These are phyloP conservation scores for Napeogenes sylphis DNA, from an alignment of 2,888 invertebrate genomes.

Conservation along the genomic window DNA sequence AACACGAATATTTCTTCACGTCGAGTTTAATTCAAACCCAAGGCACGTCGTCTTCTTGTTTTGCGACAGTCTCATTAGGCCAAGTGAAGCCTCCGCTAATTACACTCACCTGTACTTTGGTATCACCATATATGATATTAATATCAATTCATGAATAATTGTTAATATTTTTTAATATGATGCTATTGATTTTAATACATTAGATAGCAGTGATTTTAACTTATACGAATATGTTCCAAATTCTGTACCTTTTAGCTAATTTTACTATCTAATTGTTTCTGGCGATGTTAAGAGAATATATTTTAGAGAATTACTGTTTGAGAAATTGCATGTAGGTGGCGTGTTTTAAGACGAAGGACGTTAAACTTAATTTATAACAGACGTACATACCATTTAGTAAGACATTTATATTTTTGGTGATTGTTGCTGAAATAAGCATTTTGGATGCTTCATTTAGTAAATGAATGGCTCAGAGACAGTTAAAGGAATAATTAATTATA, in stretches of 20 bases:
- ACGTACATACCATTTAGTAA: conserved; percentile 7
- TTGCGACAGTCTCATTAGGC: conserved; percentile 62
- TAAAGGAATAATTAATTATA: too few species aligned
- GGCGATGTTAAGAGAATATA: not conserved
- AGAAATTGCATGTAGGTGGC: conserved; percentile 35
- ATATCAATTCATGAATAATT: not conserved
- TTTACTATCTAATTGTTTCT: not conserved
- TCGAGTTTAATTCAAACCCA: conserved; percentile 57
- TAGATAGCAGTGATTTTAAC: not conserved
- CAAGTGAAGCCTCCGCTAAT: conserved; percentile 32
- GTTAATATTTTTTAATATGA: too few species aligned
- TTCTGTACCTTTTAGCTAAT: not conserved
- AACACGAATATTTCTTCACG: conserved; percentile 54
- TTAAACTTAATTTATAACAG: conserved; percentile 19
- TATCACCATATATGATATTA: conserved; percentile 1
- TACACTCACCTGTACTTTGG: conserved; percentile 22
- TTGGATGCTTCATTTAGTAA: not conserved
- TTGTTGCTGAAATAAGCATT: not conserved
- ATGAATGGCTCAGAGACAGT: too few species aligned
- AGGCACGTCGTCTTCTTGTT: conserved; percentile 65
- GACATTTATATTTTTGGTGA: conserved; percentile 1
- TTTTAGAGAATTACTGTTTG: conserved; percentile 25
- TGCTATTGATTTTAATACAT: not conserved
- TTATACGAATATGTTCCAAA: not conserved
- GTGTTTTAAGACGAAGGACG: conserved; percentile 22